Base-by-base conservation (phyloP, 2,888 invertebrate species). In the Eledona agricola region DNA sequence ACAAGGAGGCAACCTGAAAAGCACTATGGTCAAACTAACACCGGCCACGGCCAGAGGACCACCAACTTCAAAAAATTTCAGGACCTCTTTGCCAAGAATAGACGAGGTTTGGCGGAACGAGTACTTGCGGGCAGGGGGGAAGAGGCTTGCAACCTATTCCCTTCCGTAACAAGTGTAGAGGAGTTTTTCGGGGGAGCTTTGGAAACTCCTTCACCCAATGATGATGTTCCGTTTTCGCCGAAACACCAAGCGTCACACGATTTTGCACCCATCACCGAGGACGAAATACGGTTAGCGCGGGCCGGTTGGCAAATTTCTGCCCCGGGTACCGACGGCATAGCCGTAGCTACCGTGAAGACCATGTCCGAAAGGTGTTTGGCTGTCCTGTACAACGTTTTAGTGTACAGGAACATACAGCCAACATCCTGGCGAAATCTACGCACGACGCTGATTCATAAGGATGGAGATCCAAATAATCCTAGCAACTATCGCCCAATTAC, bases 401-500 rank as follows among this genome's bases (percentile, higher is more conserved):
- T 60, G 9, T 45, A 40, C n/a, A 20, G 54, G 4, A 38, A 53
- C 5, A 11, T 46, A 10, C 49, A 38, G 0, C 57, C 61, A 0
- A 22, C 40, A 11, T 6, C n/a, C 2, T 61, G 61, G 60, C 34
- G 22, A 10, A 5, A 9, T 5, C 32, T 40, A 1, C 9, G 56
- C 4, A 60, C 63, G 2, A 28, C 54, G 2, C 40, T 61, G 7
- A 35, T 60, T 1, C 58, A 54, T 4, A 63, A 63, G 12, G 53
- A 40, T 2, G 58, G 60, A 4, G 60, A 66, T 15, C 10, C 40
- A 1, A 23, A 1, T 1, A 37, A 58, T 3, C 35, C 62, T 0
- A 26, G 40, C 0, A 70, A 69, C 46, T 69, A 66, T 66, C 31
- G 68, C 4, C 69, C 68, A 0, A 65, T 70, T 1, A 67, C 70